Evolutionary conservation across 2,797 vertebrate genomes (phyloP).

Genomic region (Cyprinodon diabolis): DNA sequence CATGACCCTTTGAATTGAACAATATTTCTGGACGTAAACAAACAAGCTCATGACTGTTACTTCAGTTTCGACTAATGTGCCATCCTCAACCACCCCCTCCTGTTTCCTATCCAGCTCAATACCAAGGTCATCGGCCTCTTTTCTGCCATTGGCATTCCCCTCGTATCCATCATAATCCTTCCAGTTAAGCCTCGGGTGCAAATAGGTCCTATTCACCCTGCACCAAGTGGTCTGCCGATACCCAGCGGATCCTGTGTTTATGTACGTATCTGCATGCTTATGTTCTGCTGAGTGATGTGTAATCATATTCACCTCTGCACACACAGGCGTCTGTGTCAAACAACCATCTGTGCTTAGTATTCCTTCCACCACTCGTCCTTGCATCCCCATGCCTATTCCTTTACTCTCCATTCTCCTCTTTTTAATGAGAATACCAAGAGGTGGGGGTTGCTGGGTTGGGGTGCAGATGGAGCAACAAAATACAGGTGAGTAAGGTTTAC

Average conservation of each 20-base stretch:
- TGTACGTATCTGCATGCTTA: constrained; percentile 39
- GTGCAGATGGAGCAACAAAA: constrained; percentile 25
- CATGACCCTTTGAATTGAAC: too few species aligned
- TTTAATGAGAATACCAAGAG: constrained; percentile 63
- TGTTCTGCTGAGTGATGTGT: constrained; percentile 46
- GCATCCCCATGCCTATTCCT: constrained; percentile 69
- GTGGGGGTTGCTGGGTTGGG: constrained; percentile 27
- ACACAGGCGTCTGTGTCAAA: constrained; percentile 59
- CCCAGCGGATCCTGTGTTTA: constrained; percentile 54
- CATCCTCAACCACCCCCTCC: constrained; percentile 46
- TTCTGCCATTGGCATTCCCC: constrained; percentile 76
- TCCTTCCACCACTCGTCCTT: constrained; percentile 75
- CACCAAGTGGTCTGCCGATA: constrained; percentile 72
- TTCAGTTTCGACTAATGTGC: constrained; percentile 42
- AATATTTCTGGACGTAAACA: neutral
- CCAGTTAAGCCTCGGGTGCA: constrained; percentile 76
- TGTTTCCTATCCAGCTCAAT: constrained; percentile 40
- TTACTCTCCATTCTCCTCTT: constrained; percentile 60
- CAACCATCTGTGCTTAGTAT: constrained; percentile 81
- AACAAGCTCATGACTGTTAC: constrained; percentile 30
- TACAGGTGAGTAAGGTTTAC: constrained; percentile 60
- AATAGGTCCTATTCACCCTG: constrained; percentile 76
- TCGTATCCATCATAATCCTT: constrained; percentile 77
- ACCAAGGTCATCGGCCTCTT: constrained; percentile 76
- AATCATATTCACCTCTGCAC: constrained; percentile 52